phyloP scores from a whole-genome alignment of 2,113 vertebrate genomes.

The Daphoenositta chrysoptera region DNA sequence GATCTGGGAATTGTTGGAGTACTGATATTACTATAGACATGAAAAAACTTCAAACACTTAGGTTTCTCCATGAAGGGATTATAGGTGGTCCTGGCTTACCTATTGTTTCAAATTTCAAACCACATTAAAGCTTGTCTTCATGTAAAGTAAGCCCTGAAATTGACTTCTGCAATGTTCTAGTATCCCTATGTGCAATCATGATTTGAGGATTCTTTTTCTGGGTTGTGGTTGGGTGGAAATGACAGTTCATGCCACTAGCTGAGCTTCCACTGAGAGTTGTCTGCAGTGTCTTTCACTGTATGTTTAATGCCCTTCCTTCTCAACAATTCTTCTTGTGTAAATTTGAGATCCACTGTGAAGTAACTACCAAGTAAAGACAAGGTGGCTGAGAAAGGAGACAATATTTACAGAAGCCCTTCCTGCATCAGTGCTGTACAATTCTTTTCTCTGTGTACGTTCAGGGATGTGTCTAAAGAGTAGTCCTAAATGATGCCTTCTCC shows the following conservation, averaged over 20 bases:
- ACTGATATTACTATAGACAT: neutral
- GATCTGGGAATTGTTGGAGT: neutral
- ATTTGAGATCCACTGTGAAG: neutral
- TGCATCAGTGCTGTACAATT: neutral
- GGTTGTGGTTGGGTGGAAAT: neutral
- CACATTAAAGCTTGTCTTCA: neutral
- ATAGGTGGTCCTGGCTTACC: neutral
- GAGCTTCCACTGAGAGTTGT: neutral
- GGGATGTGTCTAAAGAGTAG: neutral
- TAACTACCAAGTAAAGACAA: neutral
- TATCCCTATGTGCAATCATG: neutral
- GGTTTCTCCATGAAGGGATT: neutral
- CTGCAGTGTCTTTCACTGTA: neutral
- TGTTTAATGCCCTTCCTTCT: neutral
- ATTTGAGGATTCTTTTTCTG: neutral
- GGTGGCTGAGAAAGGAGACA: neutral
- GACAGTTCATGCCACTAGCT: neutral
- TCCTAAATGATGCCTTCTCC: neutral
- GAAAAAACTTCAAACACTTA: neutral
- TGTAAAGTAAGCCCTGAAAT: neutral
- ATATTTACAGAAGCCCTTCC: neutral
- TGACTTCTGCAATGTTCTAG: neutral
- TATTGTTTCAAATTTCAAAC: neutral
- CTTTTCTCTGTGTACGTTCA: neutral
- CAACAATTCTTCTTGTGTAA: neutral